These are phyloP conservation scores for Tethya wilhelma DNA, from an alignment of 37 sponge, comb jelly and placozoan genomes.

Conservation along the genomic window DNA sequence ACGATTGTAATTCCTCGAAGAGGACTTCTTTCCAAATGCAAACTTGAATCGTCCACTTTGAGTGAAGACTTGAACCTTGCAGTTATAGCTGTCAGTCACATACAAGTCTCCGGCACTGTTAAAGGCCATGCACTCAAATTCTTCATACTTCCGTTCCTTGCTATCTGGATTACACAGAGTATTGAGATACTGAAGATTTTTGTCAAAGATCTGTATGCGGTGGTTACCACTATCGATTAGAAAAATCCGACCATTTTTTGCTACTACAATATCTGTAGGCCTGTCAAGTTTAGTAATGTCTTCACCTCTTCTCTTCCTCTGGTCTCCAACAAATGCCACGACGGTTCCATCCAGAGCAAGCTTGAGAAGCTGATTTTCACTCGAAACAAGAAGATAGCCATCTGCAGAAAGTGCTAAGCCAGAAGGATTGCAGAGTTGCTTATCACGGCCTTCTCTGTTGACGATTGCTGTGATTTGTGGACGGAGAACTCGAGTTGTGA, in stretches of 20 bases:
- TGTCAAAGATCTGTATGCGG: not conserved
- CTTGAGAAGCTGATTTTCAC: not conserved
- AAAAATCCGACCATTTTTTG: not conserved
- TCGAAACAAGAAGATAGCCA: conserved; percentile 4
- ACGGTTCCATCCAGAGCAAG: not conserved
- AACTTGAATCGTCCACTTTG: not conserved
- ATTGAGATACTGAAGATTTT: not conserved
- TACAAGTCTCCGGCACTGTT: conserved; percentile 2
- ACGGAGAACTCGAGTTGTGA: not conserved
- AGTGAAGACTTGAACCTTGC: conserved; percentile 6
- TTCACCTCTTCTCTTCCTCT: not conserved
- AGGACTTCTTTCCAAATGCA: not conserved
- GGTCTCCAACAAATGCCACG: not conserved
- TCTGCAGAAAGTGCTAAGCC: not conserved
- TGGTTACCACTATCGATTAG: conserved; percentile 5
- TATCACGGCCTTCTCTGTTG: not conserved
- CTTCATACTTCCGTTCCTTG: not conserved
- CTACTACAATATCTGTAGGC: not conserved
- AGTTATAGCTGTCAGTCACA: not conserved
- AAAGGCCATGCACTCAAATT: not conserved
- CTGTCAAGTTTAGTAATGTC: not conserved
- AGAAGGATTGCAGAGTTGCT: not conserved
- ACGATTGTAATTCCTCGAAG: not conserved
- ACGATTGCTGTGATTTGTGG: not conserved
- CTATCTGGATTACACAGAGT: not conserved